Percentiles rank a stretch among this genome's conserved stretches.
Evolutionary conservation across 2,888 invertebrate genomes (phyloP).

Genomic region (Cheilosia grossa): DNA sequence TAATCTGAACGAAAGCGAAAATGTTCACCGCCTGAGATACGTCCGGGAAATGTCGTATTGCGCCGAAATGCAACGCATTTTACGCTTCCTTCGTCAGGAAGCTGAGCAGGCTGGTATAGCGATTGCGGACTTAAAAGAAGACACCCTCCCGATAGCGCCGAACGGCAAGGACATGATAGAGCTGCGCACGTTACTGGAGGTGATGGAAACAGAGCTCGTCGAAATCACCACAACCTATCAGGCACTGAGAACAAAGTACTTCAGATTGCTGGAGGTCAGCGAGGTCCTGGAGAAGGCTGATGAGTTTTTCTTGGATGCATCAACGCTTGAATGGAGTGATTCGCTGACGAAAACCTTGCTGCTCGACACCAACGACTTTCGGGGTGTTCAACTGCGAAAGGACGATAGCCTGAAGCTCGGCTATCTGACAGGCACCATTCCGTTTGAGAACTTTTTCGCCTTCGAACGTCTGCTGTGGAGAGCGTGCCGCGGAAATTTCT

Average conservation of each 20-base stretch:
- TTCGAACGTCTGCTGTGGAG: constrained; percentile 98
- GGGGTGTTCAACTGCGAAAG: background rate
- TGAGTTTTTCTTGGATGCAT: constrained; percentile 74
- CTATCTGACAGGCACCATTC: constrained; percentile 98
- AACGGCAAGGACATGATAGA: constrained; percentile 73
- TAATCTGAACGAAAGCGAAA: constrained; percentile 76
- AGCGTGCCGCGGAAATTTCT: constrained; percentile 97
- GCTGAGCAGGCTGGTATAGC: constrained; percentile 72
- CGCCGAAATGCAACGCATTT: constrained; percentile 77
- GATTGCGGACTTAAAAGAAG: constrained; percentile 76
- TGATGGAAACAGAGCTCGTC: constrained; percentile 73
- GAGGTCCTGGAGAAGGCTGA: constrained; percentile 77
- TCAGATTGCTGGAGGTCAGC: constrained; percentile 76
- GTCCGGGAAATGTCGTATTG: constrained; percentile 76
- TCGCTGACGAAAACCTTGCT: constrained; percentile 76
- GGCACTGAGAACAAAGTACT: constrained; percentile 66
- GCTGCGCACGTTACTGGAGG: constrained; percentile 55
- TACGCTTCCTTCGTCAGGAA: constrained; percentile 75
- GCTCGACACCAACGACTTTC: constrained; percentile 76
- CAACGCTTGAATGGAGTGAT: constrained; percentile 77
- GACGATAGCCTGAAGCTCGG: constrained; percentile 81
- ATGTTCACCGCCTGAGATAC: constrained; percentile 76
- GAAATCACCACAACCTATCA: constrained; percentile 76
- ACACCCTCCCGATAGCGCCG: constrained; percentile 30
- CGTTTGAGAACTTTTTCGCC: constrained; percentile 93